A percentile compares a stretch with the other conserved stretches of the same genome.
These are phyloP conservation scores for Laticauda laticaudata DNA, from an alignment of 2,113 vertebrate species.

Conservation along the genomic window DNA sequence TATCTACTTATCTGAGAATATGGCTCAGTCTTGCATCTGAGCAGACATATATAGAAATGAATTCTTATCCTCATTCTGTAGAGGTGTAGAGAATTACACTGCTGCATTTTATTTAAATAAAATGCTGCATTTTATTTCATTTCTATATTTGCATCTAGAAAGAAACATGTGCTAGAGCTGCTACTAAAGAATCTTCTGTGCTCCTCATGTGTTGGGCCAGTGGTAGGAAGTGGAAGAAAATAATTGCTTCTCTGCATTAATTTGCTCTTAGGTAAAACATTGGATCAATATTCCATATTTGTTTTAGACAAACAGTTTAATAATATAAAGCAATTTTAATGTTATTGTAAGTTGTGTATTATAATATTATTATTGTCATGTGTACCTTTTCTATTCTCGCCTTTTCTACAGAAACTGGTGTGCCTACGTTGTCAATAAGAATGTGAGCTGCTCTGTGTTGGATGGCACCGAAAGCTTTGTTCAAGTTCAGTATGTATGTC, in stretches of 20 bases:
- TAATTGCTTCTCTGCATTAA: background rate
- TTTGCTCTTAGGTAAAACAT: background rate
- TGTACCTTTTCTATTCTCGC: conserved; percentile 2
- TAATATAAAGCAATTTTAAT: background rate
- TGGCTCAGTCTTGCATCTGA: background rate
- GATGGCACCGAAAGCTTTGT: conserved; percentile 83
- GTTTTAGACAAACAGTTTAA: background rate
- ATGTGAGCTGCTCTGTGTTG: conserved; percentile 88
- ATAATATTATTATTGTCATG: conserved; percentile 1
- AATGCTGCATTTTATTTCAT: background rate
- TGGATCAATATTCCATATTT: background rate
- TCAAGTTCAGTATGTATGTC: conserved; percentile 83
- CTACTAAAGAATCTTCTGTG: background rate
- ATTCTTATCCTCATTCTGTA: background rate
- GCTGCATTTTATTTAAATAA: background rate
- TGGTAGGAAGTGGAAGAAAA: background rate
- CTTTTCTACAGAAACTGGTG: conserved; percentile 87
- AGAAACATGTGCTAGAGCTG: background rate
- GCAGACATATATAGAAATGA: background rate
- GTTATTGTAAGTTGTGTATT: no score
- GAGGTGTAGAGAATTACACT: no score
- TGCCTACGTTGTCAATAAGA: conserved; percentile 90
- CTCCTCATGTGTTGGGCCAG: background rate
- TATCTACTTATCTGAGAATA: background rate
- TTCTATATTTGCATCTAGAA: background rate